These are phyloP conservation scores for Drosophila parabipectinata DNA, from an alignment of 1,140 invertebrate species.

Conservation along the genomic window DNA sequence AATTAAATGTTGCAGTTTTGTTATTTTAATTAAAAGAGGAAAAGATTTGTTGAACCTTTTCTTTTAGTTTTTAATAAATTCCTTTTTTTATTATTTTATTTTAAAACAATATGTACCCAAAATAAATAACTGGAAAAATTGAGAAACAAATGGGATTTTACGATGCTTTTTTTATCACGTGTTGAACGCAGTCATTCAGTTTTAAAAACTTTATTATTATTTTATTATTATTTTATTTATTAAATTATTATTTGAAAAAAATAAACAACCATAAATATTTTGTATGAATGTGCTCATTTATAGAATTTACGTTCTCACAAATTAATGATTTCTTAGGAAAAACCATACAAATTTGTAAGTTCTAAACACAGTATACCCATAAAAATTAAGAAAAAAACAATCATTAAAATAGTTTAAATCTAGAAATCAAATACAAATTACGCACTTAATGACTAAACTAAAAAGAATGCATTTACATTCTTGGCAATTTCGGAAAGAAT, in stretches of 20 bases:
- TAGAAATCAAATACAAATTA: background rate
- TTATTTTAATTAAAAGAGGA: too few species aligned
- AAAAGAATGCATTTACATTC: slow-evolving; percentile 1
- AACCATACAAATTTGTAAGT: too few species aligned
- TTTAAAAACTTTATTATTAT: too few species aligned
- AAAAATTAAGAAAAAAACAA: too few species aligned
- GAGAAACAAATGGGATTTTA: background rate
- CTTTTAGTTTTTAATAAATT: background rate
- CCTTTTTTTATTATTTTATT: too few species aligned
- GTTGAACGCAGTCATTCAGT: background rate
- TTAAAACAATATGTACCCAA: background rate
- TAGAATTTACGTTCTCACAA: too few species aligned
- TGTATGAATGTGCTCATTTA: background rate
- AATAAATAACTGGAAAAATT: background rate
- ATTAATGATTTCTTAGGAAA: too few species aligned
- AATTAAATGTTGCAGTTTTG: too few species aligned
- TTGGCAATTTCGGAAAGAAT: slow-evolving; percentile 16
- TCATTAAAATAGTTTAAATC: background rate
- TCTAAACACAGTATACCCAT: too few species aligned
- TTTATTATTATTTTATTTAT: too few species aligned
- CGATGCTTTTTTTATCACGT: background rate
- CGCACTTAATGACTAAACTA: too few species aligned
- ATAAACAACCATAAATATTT: background rate
- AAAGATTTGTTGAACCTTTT: too few species aligned
- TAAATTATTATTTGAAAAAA: background rate